These are phyloP conservation scores for Orthosia cruda DNA, from an alignment of 2,888 invertebrate genomes.

Conservation along the genomic window DNA sequence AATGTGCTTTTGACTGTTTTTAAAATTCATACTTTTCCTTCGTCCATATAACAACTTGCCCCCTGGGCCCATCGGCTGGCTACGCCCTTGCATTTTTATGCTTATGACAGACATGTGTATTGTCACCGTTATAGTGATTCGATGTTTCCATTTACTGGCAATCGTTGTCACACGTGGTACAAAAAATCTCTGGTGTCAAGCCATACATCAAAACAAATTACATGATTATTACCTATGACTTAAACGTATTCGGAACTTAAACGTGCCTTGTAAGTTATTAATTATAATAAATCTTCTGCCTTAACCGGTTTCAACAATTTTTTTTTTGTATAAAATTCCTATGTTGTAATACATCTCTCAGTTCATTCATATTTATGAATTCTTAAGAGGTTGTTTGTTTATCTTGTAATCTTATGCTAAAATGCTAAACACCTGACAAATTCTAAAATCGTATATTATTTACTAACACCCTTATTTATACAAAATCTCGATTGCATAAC, in stretches of 20 bases:
- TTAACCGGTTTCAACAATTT: background rate
- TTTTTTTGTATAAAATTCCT: background rate
- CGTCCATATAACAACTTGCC: no score
- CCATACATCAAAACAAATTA: no score
- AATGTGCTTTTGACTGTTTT: no score
- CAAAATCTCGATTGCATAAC: no score
- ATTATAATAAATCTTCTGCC: background rate
- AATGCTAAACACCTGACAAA: background rate
- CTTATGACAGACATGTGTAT: no score
- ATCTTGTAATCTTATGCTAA: background rate
- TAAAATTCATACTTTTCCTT: no score
- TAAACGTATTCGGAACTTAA: conserved; percentile 2
- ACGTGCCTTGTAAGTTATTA: background rate
- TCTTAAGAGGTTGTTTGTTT: background rate
- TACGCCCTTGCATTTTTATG: no score
- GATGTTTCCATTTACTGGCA: no score
- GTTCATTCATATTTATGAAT: background rate
- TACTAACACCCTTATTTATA: no score
- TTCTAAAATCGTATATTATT: no score
- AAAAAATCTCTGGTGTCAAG: background rate
- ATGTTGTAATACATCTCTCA: background rate
- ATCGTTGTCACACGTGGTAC: background rate
- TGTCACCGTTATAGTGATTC: no score
- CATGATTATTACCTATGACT: background rate
- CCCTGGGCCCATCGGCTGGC: no score